Evolutionary conservation across 2,888 invertebrate species (phyloP).

Genomic region (Dermolepida albohirtum): DNA sequence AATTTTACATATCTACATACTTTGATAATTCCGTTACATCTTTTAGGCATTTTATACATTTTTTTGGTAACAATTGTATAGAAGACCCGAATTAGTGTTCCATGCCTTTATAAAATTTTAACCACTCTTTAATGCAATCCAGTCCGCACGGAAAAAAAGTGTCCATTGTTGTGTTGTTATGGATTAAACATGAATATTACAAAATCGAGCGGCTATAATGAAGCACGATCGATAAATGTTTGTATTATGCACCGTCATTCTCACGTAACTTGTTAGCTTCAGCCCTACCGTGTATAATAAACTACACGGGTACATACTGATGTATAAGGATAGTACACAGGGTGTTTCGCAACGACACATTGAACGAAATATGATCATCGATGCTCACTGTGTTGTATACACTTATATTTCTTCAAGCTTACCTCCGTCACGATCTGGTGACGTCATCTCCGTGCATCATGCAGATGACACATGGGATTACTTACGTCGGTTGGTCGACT

Average conservation of each 20-base stretch:
- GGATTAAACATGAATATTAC: conserved; percentile 28
- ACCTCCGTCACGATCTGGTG: conserved; percentile 33
- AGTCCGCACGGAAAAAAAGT: conserved; percentile 5
- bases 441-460: conserved; percentile 38
- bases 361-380: conserved; percentile 14
- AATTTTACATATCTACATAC: too few species aligned
- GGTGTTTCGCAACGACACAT: conserved; percentile 24
- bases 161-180: conserved; percentile 23
- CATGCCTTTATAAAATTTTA: neutral
- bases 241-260: conserved; percentile 27
- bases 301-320: neutral
- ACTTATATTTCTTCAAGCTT: conserved; percentile 19
- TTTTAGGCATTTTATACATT: too few species aligned
- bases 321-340: conserved; percentile 4
- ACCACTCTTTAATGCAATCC: neutral
- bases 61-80: too few species aligned
- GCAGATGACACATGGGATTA: conserved; percentile 38
- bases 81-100: neutral
- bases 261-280: conserved; percentile 24
- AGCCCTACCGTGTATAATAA: conserved; percentile 1
- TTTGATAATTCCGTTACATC: too few species aligned
- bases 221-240: conserved; percentile 30
- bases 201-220: conserved; percentile 26
- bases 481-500: conserved; percentile 28
- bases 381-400: neutral